Evolutionary conservation across 2,797 vertebrate species (phyloP).

Genomic region (Gallinago nigripennis): DNA sequence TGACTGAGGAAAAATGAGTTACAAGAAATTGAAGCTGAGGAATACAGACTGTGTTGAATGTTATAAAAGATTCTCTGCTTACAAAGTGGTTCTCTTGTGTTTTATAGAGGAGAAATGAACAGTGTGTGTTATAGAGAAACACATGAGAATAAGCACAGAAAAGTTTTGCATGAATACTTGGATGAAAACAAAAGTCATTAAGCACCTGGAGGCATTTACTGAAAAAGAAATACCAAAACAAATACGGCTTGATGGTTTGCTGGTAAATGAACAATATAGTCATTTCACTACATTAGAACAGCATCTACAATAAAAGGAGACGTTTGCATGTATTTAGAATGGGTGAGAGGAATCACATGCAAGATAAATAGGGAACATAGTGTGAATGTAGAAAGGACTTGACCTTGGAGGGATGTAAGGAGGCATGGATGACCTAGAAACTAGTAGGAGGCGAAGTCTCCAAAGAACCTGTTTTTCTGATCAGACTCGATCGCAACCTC

Average conservation of each 20-base stretch:
- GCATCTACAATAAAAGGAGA: background rate
- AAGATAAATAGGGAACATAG: background rate
- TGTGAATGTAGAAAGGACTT: background rate
- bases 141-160: conserved; percentile 8
- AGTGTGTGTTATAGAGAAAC: background rate
- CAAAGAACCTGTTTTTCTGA: background rate
- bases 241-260: background rate
- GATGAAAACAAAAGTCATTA: conserved; percentile 8
- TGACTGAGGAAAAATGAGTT: conserved; percentile 36
- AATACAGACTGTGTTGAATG: background rate
- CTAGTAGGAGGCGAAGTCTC: background rate
- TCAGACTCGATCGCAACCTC: background rate
- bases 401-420: background rate
- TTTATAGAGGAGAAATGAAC: background rate
- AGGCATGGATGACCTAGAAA: background rate
- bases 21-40: conserved; percentile 2
- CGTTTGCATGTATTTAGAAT: background rate
- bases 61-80: background rate
- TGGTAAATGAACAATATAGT: background rate
- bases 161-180: background rate
- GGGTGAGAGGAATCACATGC: background rate
- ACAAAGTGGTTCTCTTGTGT: background rate
- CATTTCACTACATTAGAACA: background rate
- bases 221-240: background rate
- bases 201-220: conserved; percentile 20